Evolutionary conservation across 2,113 vertebrate genomes (phyloP).

Genomic region (Dipodomys ordii): DNA sequence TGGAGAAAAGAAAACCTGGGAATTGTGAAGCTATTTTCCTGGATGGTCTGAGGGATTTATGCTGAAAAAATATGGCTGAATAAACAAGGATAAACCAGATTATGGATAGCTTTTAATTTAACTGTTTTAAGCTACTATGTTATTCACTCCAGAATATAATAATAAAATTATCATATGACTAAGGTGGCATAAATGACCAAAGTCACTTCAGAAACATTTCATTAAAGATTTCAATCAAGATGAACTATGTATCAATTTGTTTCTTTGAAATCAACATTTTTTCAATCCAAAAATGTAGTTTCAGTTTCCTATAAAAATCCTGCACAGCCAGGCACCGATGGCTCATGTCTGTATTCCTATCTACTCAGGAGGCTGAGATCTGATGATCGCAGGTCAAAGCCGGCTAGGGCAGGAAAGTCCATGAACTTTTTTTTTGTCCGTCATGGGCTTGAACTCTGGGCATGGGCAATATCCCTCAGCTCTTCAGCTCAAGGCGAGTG

Average conservation of each 20-base stretch:
- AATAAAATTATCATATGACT: neutral
- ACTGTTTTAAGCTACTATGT: neutral
- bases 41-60: neutral
- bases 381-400: too few relatives aligned
- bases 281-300: neutral
- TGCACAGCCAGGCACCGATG: too few relatives aligned
- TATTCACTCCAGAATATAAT: conserved; percentile 4
- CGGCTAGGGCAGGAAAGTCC: too few relatives aligned
- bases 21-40: neutral
- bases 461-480: too few relatives aligned
- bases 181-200: neutral
- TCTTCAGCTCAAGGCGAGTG: too few relatives aligned
- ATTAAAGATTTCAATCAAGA: neutral
- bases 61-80: neutral
- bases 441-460: too few relatives aligned
- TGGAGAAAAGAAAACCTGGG: neutral
- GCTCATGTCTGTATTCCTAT: too few relatives aligned
- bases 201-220: neutral
- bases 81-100: neutral
- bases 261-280: neutral
- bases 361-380: too few relatives aligned
- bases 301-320: neutral
- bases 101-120: neutral
- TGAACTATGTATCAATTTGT: neutral
- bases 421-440: too few relatives aligned